A percentile compares a stretch with the other conserved stretches of the same genome.
phyloP scores from a whole-genome alignment of 2,113 vertebrate species.

The Maccullochella peelii region DNA sequence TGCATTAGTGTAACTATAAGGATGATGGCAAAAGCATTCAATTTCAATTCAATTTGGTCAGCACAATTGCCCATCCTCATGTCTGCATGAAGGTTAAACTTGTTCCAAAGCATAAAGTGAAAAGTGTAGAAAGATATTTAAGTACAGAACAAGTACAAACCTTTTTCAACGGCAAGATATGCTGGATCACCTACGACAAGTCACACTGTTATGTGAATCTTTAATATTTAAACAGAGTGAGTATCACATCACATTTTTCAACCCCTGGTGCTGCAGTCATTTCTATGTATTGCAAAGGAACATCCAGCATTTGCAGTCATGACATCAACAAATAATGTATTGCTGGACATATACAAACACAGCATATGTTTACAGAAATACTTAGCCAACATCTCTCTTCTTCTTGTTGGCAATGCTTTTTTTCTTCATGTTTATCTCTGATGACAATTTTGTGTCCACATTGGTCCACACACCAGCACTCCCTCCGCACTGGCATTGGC shows the following conservation, averaged over 20 bases:
- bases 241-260: neutral
- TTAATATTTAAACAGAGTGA: neutral
- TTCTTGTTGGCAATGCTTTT: neutral
- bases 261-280: neutral
- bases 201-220: neutral
- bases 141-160: neutral
- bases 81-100: neutral
- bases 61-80: neutral
- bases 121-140: neutral
- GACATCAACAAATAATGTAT: neutral
- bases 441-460: conserved; percentile 39
- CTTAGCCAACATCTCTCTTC: conserved; percentile 6
- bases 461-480: conserved; percentile 33
- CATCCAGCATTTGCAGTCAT: neutral
- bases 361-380: neutral
- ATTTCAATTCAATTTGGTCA: neutral
- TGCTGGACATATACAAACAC: too few species aligned
- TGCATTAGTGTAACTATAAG: neutral
- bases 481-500: conserved; percentile 13
- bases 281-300: neutral
- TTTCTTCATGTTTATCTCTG: conserved; percentile 31
- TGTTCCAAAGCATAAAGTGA: neutral
- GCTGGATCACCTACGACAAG: neutral
- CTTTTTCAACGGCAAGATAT: neutral
- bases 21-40: neutral